A percentile compares a stretch with the other conserved stretches of the same genome.
These are phyloP conservation scores for Hemibagrus wyckioides DNA, from an alignment of 2,113 vertebrate genomes.

Conservation along the genomic window DNA sequence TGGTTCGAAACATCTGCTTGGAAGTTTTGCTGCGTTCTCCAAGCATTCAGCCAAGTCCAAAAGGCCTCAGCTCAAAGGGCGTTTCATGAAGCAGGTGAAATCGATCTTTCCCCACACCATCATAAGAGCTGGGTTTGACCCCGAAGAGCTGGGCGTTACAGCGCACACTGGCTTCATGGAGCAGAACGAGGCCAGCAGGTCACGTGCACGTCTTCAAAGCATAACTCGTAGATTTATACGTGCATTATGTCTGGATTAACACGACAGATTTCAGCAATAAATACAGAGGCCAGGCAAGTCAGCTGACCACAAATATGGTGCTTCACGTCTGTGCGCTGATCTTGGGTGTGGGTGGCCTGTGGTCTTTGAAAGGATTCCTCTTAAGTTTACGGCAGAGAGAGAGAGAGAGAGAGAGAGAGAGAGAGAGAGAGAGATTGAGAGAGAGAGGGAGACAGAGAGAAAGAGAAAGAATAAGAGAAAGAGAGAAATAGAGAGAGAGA, in stretches of 20 bases:
- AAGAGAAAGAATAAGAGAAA: no score
- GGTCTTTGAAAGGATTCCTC: conserved; percentile 53
- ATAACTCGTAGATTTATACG: conserved; percentile 66
- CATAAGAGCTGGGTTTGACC: conserved; percentile 22
- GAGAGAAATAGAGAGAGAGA: conserved; percentile 26
- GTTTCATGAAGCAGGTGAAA: conserved; percentile 40
- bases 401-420: no score
- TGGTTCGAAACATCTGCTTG: conserved; percentile 25
- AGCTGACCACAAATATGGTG: conserved; percentile 68
- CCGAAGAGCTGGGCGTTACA: conserved; percentile 2
- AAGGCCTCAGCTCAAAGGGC: not conserved
- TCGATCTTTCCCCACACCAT: conserved; percentile 37
- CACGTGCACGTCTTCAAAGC: conserved; percentile 62
- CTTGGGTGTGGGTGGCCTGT: conserved; percentile 75
- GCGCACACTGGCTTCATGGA: conserved; percentile 33
- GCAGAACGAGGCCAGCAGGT: conserved; percentile 41
- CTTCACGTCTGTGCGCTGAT: conserved; percentile 61
- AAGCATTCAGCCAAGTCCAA: not conserved
- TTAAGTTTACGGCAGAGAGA: conserved; percentile 32
- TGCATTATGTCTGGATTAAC: conserved; percentile 64
- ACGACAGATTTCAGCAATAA: conserved; percentile 62
- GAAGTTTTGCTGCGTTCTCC: not conserved
- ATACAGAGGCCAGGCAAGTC: conserved; percentile 63
- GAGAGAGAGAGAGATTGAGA: no score
- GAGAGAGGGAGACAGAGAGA: no score